Evolutionary conservation across 2,888 invertebrate genomes (phyloP), one percentile per base, ranked within the genome.

Genomic region (Reticulitermes lucifugus): DNA sequence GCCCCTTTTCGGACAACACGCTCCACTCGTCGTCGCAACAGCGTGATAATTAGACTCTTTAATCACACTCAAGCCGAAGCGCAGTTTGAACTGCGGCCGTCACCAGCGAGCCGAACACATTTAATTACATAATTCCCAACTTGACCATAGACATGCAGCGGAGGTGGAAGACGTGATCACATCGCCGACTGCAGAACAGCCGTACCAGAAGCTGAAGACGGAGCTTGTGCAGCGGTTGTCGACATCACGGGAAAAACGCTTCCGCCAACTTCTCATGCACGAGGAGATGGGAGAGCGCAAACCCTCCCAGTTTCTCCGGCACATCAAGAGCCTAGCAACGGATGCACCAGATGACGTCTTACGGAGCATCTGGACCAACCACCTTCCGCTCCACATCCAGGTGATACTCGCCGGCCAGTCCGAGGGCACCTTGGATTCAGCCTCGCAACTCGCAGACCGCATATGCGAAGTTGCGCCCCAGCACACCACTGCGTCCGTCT

Each of bases 281-380:
- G 80, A 80, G 59, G 55, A 80, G 55, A 22, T 80, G 22, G 80
- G 80, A 9, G 80, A 80, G 2, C 55, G 18, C 25, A 51, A 29
- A 5, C 80, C 80, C 7, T 80, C 80, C 21, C 80, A 55, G 55
- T 80, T 80, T 29, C 55, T 80, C n/a, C 5, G 55, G 7, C 51
- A 80, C 80, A 46, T 80, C 25, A 18, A 22, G 35, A 10, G 51
- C 21, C 21, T 80, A 25, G 80, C 80, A 5, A 9, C 60, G 4
- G 25, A 35, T 10, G n/a, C 65, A 21, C 41, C 5, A 4, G 60
- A 60, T 22, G 65, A 81, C 65, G 18, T 81, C 22, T 35, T 70
- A 9, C 2, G 82, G 1, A 65, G 43, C 59, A n/a, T 60, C 21
- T 82, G 35, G 35, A 12, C 46, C 9, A 46, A 41, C 18, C 41